A percentile compares a stretch with the other conserved stretches of the same genome.
Evolutionary conservation across 2,888 invertebrate genomes (phyloP).

Genomic region (Anarsia innoxiella): DNA sequence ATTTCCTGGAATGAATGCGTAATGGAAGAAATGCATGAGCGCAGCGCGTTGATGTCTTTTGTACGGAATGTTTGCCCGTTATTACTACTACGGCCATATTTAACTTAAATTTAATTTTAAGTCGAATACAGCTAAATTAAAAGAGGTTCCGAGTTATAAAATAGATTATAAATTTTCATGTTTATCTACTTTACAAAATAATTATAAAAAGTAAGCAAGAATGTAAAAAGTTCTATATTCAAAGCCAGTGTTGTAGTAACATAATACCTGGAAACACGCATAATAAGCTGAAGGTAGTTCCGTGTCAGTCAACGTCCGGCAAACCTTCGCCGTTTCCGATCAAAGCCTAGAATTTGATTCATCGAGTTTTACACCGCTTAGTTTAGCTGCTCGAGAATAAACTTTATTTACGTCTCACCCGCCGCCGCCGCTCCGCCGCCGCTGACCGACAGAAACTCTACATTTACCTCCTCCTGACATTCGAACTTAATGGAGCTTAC

Average conservation of each 20-base stretch:
- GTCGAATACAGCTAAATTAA: too few relatives aligned
- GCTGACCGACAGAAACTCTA: conserved; percentile 50
- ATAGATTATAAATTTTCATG: too few relatives aligned
- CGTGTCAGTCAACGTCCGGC: conserved; percentile 68
- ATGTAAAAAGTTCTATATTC: conserved; percentile 33
- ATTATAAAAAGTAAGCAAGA: too few relatives aligned
- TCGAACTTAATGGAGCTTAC: conserved; percentile 65
- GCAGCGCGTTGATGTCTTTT: conserved; percentile 35
- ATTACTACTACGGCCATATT: too few relatives aligned
- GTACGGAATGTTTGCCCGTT: conserved; percentile 18
- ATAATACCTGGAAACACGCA: conserved; percentile 64
- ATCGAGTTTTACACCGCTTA: too few relatives aligned
- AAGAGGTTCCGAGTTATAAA: too few relatives aligned
- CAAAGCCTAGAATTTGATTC: too few relatives aligned
- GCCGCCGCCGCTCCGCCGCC: neutral
- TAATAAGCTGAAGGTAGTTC: conserved; percentile 62
- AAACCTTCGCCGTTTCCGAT: conserved; percentile 72
- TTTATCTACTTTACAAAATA: too few relatives aligned
- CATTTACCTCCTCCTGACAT: conserved; percentile 65
- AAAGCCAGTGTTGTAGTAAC: conserved; percentile 33
- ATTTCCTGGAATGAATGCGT: too few relatives aligned
- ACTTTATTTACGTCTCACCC: neutral
- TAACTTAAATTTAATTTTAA: too few relatives aligned
- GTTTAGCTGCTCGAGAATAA: too few relatives aligned
- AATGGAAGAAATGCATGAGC: neutral